phyloP scores from a whole-genome alignment of 1,140 invertebrate species.

The Drosophila serrata region DNA sequence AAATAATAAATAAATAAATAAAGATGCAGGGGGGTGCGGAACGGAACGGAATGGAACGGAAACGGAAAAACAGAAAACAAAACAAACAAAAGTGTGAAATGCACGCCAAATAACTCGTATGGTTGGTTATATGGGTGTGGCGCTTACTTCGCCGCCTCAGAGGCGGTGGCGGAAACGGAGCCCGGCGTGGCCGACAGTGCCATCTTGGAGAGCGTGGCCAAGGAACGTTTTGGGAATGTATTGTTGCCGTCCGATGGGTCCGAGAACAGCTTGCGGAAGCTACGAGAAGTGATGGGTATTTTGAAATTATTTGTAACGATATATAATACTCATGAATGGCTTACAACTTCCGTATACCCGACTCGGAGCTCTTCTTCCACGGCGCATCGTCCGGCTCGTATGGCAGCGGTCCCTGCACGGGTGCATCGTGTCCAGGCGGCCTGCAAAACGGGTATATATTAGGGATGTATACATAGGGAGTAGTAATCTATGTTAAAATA shows the following conservation, averaged over 20 bases:
- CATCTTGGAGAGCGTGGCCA: constrained; percentile 91
- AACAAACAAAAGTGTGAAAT: constrained; percentile 42
- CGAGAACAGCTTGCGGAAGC: constrained; percentile 90
- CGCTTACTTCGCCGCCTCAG: constrained; percentile 72
- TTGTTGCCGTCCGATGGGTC: constrained; percentile 89
- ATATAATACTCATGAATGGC: constrained; percentile 63
- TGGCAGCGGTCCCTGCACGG: constrained; percentile 97
- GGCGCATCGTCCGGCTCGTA: constrained; percentile 98
- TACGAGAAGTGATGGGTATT: constrained; percentile 65
- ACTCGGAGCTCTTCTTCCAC: constrained; percentile 93
- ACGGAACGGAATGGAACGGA: constrained; percentile 22
- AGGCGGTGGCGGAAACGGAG: constrained; percentile 54
- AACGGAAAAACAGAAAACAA: constrained; percentile 45
- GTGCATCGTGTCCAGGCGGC: constrained; percentile 89
- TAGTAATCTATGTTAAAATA: too few species aligned
- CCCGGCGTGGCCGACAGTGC: constrained; percentile 87
- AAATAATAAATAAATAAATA: constrained; percentile 36
- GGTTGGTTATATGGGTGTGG: constrained; percentile 43
- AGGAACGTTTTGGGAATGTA: constrained; percentile 89
- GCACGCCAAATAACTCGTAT: constrained; percentile 50
- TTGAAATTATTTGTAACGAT: background rate
- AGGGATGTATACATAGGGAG: background rate
- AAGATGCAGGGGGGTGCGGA: constrained; percentile 30
- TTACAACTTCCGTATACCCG: constrained; percentile 97
- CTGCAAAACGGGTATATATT: constrained; percentile 24